Conservation (phyloP, 2,113 vertebrate species). For the Recurvirostra avosetta region DNA sequence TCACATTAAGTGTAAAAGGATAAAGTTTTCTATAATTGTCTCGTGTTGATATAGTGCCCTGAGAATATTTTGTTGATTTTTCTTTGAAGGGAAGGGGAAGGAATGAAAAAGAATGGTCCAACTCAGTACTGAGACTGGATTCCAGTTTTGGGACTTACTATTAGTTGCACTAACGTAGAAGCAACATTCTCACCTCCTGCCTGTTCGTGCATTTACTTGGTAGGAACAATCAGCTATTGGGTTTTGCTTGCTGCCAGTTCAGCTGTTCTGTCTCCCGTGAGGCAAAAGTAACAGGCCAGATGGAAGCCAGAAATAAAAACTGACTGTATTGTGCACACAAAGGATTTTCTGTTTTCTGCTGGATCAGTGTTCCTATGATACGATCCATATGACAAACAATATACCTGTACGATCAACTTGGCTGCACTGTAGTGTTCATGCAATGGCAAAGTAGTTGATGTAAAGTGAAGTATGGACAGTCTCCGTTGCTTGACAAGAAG, state of each 20-base stretch:
- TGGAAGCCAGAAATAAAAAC: constrained; percentile 6
- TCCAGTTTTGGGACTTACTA: not conserved
- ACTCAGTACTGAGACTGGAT: not conserved
- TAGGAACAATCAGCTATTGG: not conserved
- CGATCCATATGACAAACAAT: not conserved
- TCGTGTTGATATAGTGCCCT: not conserved
- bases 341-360: constrained; percentile 3
- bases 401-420: rapidly evolving
- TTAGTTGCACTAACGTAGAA: not conserved
- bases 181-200: not conserved
- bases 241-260: not conserved
- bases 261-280: constrained; percentile 15
- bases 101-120: not conserved
- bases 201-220: not conserved
- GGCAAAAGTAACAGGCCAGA: not conserved
- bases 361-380: not conserved
- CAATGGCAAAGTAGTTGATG: not conserved
- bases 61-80: not conserved
- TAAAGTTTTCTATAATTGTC: not conserved
- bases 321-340: not conserved
- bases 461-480: not conserved
- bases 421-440: not conserved
- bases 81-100: not conserved
- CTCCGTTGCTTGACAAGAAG: not conserved
- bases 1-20: not conserved